A percentile compares a stretch with the other conserved stretches of the same genome.
These are phyloP conservation scores for Probosciger aterrimus DNA, from an alignment of 2,113 vertebrate species.

Conservation along the genomic window DNA sequence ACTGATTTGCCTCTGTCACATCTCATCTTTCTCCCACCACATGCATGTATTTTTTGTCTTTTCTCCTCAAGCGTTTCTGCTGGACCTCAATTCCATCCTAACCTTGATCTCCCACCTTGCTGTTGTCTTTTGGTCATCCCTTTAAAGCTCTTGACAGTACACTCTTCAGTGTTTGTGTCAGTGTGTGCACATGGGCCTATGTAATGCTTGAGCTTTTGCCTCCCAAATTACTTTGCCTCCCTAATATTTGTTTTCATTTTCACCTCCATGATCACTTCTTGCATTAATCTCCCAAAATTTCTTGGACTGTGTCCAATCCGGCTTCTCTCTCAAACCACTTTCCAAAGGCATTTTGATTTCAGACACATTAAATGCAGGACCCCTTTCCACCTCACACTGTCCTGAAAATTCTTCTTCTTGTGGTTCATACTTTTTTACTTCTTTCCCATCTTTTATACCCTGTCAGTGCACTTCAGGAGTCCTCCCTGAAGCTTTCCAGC, in stretches of 20 bases:
- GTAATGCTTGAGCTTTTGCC: not conserved
- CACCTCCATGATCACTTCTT: not conserved
- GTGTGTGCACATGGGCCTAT: rapidly evolving
- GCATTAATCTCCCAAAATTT: not conserved
- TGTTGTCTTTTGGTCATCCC: not conserved
- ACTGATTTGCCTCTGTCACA: not conserved
- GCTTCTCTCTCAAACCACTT: not conserved
- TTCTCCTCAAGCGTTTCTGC: not conserved
- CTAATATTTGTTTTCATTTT: not conserved
- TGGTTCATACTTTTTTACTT: not conserved
- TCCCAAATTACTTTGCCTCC: not conserved
- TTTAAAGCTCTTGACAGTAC: not conserved
- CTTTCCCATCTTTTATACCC: not conserved
- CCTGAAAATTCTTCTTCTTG: not conserved
- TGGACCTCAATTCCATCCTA: not conserved
- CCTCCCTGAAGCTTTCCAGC: not conserved
- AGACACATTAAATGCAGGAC: not conserved
- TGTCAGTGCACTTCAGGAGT: not conserved
- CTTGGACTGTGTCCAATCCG: not conserved
- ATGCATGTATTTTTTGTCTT: not conserved
- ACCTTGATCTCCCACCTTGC: not conserved
- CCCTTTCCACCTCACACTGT: not conserved
- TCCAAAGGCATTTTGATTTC: not conserved
- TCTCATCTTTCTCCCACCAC: not conserved
- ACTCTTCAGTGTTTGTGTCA: not conserved